A percentile compares a stretch with the other conserved stretches of the same genome.
These are phyloP conservation scores for Drosophila aff. DNA, from an alignment of 1,140 invertebrate genomes.

Conservation along the genomic window DNA sequence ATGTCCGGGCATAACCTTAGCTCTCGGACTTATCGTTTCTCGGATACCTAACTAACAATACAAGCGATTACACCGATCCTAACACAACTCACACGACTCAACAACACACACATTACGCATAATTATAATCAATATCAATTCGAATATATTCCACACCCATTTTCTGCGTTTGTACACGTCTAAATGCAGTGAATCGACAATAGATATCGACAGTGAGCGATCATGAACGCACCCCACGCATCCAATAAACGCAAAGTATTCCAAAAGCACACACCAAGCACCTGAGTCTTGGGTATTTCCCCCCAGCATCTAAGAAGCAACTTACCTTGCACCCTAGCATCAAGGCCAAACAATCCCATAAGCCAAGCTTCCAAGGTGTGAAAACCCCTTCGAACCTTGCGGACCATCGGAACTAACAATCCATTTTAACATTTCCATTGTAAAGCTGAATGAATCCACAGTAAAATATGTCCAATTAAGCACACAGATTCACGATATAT, in stretches of 20 bases:
- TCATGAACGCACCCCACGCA: slow-evolving; percentile 22
- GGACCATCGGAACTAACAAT: slow-evolving; percentile 16
- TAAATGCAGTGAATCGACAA: slow-evolving; percentile 42
- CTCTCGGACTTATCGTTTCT: not conserved
- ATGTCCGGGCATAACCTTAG: not conserved
- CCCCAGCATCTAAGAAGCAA: slow-evolving; percentile 43
- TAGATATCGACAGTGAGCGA: slow-evolving; percentile 18
- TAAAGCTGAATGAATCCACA: slow-evolving; percentile 14
- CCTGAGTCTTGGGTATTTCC: slow-evolving; percentile 13
- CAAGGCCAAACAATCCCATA: slow-evolving; percentile 56
- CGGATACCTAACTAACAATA: slow-evolving; percentile 1
- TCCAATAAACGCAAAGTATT: slow-evolving; percentile 5
- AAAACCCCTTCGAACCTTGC: slow-evolving; percentile 7
- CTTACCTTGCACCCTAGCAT: slow-evolving; percentile 80
- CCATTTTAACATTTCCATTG: not conserved
- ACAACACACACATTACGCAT: slow-evolving; percentile 26
- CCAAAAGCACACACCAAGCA: slow-evolving; percentile 26
- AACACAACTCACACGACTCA: slow-evolving; percentile 61
- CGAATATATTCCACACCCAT: slow-evolving; percentile 78
- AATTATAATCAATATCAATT: slow-evolving; percentile 52
- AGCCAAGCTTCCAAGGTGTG: slow-evolving; percentile 16
- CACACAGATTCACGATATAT: not conserved
- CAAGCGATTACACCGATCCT: slow-evolving; percentile 27
- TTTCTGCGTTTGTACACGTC: slow-evolving; percentile 70
- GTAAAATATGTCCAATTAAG: not conserved